Base-by-base conservation (phyloP, 2,113 vertebrate species). In the Brachypteracias leptosomus region DNA sequence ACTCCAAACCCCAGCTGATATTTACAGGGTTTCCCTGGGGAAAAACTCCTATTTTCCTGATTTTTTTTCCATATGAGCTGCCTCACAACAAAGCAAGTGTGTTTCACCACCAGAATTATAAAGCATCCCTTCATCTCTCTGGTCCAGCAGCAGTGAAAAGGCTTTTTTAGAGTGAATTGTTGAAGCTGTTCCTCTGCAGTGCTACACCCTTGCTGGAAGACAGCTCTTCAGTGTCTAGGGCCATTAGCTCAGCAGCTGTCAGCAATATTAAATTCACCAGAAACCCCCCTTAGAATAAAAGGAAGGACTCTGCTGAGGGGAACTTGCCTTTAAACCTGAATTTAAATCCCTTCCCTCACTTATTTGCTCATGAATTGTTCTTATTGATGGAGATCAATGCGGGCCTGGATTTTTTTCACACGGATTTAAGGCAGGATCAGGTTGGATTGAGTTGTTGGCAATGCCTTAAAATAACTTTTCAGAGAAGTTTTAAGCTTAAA, bases 241-340 rank as follows among this genome's bases (percentile, higher is more conserved):
- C 88, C 93, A 52, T 84, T 88, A 96, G 80, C 84, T 95, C 70
- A 82, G 93, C 89, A 94, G 81, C 93, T 97, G 91, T 83, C 88
- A 93, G 78, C 79, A 71, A 59, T 20, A 90, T 94, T 95, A 93
- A 93, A 96, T 95, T 86, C 75, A 78, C 63, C 76, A 87, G 73
- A 68, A 94, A 74, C 47, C 16, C 55, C 35, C 31, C 57, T 44
- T 33, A 76, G 79, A 91, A 89, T 13, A 47, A 83, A 94, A 86
- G 52, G 38, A 89, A 86, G 57, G 57, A 47, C 17, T 20, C 40
- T 17, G 24, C 73, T 90, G 61, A 59, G 35, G 72, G 68, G 6
- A 74, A 78, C 65, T 81, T 49, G 47, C 72, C 83, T 95, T 92
- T 85, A 74, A 79, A 67, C 57, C 33, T 55, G 63, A 77, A 66